phyloP scores from a whole-genome alignment of 2,797 vertebrate genomes.

The Trematomus bernacchii region DNA sequence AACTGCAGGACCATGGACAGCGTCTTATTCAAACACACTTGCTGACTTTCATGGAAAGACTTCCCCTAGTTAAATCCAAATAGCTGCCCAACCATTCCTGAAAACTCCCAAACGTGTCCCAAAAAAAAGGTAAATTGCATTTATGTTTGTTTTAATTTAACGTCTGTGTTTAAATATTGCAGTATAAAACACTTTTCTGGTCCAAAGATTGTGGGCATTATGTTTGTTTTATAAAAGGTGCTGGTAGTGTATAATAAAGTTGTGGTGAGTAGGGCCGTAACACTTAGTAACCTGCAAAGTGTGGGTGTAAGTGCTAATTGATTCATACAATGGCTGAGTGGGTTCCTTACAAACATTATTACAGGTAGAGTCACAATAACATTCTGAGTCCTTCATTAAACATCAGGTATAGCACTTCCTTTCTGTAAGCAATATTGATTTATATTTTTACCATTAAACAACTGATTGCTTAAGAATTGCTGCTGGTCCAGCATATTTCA shows the following conservation, averaged over 20 bases:
- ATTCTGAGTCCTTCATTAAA: neutral
- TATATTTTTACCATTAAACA: neutral
- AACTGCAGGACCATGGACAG: slow-evolving; percentile 86
- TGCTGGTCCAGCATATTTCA: neutral
- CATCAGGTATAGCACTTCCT: neutral
- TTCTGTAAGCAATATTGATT: neutral
- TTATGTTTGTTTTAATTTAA: too few relatives aligned
- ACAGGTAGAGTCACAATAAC: neutral
- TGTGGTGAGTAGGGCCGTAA: neutral
- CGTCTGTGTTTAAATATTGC: too few relatives aligned
- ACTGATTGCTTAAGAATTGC: neutral
- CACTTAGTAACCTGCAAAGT: neutral
- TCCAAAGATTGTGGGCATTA: too few relatives aligned
- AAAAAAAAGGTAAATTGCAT: neutral
- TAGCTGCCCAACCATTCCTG: neutral
- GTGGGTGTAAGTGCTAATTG: neutral
- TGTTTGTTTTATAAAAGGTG: too few relatives aligned
- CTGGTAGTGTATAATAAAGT: neutral
- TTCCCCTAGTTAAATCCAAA: too few relatives aligned
- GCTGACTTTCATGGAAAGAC: neutral
- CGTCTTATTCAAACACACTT: slow-evolving; percentile 32
- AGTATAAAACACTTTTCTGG: too few relatives aligned
- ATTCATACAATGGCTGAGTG: neutral
- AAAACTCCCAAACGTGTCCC: slow-evolving; percentile 1
- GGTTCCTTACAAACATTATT: neutral